Percentiles rank a stretch among this genome's conserved stretches.
These are phyloP conservation scores for Trinorchestia longiramus DNA, from an alignment of 1,140 invertebrate species.

Conservation along the genomic window DNA sequence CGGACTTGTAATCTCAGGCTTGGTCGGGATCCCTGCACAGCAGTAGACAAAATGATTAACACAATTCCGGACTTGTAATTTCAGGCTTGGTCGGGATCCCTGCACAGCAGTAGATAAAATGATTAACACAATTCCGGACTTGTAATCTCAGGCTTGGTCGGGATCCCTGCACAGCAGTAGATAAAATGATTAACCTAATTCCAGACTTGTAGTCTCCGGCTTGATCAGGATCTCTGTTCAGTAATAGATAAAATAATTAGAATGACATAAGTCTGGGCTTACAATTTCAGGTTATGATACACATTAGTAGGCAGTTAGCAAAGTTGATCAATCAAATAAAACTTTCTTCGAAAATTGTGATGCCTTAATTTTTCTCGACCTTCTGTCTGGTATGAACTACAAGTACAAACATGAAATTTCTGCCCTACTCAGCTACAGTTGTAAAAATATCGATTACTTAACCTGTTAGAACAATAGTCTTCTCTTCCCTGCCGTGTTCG, in stretches of 20 bases:
- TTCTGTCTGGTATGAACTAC: no score
- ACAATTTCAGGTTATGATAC: not conserved
- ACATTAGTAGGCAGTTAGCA: no score
- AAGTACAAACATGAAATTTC: no score
- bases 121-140: not conserved
- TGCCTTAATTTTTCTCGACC: no score
- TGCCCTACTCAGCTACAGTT: no score
- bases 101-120: not conserved
- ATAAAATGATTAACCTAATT: no score
- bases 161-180: no score
- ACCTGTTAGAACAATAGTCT: conserved; percentile 77
- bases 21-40: conserved; percentile 26
- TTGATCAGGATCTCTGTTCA: not conserved
- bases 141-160: not conserved
- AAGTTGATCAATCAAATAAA: no score
- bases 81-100: conserved; percentile 31
- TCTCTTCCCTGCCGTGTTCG: conserved; percentile 74
- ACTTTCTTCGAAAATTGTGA: no score
- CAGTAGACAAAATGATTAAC: not conserved
- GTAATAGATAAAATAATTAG: not conserved
- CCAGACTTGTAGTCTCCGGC: not conserved
- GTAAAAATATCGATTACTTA: conserved; percentile 55
- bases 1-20: conserved; percentile 55
- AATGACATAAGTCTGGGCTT: not conserved
- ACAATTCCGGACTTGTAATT: not conserved